These are phyloP conservation scores for Dendronephthya gigantea DNA, from an alignment of 64 coral and sea anemone genomes.

Conservation along the genomic window DNA sequence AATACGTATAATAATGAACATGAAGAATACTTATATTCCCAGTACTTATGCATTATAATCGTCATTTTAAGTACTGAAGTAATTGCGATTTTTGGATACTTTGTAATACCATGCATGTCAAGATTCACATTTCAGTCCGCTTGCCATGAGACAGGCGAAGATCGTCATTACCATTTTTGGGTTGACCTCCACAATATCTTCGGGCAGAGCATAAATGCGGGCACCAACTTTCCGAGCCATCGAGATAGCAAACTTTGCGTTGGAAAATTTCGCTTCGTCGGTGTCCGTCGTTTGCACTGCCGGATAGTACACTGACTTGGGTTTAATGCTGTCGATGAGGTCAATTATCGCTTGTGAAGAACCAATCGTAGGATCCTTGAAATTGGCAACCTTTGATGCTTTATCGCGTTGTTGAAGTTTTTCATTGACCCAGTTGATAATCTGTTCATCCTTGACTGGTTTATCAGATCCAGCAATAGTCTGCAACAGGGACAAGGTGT, in stretches of 20 bases:
- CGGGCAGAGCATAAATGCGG: constrained; percentile 70
- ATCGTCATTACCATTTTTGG: constrained; percentile 95
- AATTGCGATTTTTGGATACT: background rate
- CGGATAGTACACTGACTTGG: constrained; percentile 55
- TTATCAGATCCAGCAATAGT: constrained; percentile 55
- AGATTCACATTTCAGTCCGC: background rate
- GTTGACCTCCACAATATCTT: constrained; percentile 86
- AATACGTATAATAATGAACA: no score
- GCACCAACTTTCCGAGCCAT: constrained; percentile 88
- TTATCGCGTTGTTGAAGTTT: constrained; percentile 53
- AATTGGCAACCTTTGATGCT: constrained; percentile 37
- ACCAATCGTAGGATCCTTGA: constrained; percentile 64
- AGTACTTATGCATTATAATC: no score
- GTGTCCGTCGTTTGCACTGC: constrained; percentile 18
- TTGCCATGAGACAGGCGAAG: constrained; percentile 86
- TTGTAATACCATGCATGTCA: background rate
- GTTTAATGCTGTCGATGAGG: constrained; percentile 78
- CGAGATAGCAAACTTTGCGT: constrained; percentile 92
- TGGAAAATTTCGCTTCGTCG: constrained; percentile 45
- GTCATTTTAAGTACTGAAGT: no score
- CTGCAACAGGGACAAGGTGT: constrained; percentile 69
- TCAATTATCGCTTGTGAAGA: constrained; percentile 56
- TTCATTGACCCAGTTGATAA: constrained; percentile 75
- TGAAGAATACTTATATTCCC: no score
- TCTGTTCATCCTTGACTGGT: constrained; percentile 63